Evolutionary conservation across 2,888 invertebrate genomes (phyloP), one percentile per base, ranked within the genome.

Genomic region (Drosophila greeni): DNA sequence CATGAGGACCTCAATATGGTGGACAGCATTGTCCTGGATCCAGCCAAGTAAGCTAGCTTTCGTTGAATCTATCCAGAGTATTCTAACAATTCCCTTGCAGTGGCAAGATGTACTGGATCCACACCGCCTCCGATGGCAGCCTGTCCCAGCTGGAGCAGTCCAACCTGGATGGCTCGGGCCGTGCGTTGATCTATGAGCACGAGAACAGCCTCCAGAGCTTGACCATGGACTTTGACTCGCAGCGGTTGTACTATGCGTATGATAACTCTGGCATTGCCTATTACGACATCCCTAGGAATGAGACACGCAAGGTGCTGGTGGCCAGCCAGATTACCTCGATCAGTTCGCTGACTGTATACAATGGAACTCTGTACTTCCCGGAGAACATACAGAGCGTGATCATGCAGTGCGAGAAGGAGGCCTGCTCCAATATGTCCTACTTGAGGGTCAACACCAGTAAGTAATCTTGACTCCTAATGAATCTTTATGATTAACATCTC

Each of bases 201-300:
- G 78, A 86, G 11, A 82, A 86, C 51, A 80, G 75, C 2, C 74
- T 88, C 73, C 74, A 90, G 91, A 93, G 93, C 85, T 85, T 94
- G 77, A 90, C 91, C 14, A 88, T 93, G 82, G 94, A 94, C 86
- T 87, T 90, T 61, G 89, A 89, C 24, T 87, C 88, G 1, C 88
- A 91, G 67, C 90, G 92, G 2, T 88, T 97, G 58, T 96, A 95
- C 89, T 96, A 95, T 93, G 91, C 93, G 3, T 92, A 92, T 20
- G 86, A 86, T 34, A 79, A 90, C 43, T 90, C 91, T 9, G 90
- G 91, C 42, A 91, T 91, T 48, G 91, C 93, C 80, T 94, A 91
- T 86, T 90, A 91, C 66, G 91, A 92, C 76, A 86, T 93, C 31
- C 82, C 75, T 20, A 86, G 84, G 2, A 88, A 88, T 43, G 85